A percentile compares a stretch with the other conserved stretches of the same genome.
Conservation (phyloP, 1,140 invertebrate genomes). For the Piezodorus guildinii region DNA sequence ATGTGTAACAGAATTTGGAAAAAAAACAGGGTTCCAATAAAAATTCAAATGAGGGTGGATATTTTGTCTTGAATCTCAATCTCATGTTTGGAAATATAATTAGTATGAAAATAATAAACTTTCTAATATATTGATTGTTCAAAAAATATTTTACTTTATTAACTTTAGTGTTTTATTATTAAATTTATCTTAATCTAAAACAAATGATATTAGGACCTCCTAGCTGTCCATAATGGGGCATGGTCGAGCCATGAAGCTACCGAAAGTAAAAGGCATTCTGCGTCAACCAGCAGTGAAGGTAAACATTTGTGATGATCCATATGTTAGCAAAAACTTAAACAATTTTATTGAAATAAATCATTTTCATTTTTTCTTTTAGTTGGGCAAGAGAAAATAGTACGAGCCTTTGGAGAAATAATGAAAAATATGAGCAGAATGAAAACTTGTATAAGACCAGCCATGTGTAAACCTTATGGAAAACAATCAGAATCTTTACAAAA, state of each 20-base stretch:
- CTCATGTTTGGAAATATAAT: too few species aligned
- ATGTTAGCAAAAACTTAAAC: too few species aligned
- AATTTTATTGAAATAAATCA: too few species aligned
- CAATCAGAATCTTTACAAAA: constrained; percentile 77
- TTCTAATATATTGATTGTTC: not conserved
- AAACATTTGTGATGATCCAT: too few species aligned
- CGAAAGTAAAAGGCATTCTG: constrained; percentile 19
- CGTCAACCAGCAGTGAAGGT: constrained; percentile 16
- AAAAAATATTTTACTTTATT: not conserved
- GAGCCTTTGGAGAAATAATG: constrained; percentile 69
- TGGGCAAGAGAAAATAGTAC: constrained; percentile 66
- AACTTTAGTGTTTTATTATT: not conserved
- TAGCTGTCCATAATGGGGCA: constrained; percentile 54
- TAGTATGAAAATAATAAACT: not conserved
- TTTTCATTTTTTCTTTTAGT: constrained; percentile 35
- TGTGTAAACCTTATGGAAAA: constrained; percentile 81
- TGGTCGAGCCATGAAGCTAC: constrained; percentile 35
- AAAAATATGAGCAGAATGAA: constrained; percentile 77
- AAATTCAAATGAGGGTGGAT: too few species aligned
- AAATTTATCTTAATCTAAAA: not conserved
- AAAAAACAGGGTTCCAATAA: too few species aligned
- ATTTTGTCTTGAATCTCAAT: too few species aligned
- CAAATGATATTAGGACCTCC: constrained; percentile 40
- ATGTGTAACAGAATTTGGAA: too few species aligned
- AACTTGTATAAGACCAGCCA: constrained; percentile 66